Evolutionary conservation across 2,888 invertebrate species (phyloP).

Genomic region (Eupithecia abbreviata): DNA sequence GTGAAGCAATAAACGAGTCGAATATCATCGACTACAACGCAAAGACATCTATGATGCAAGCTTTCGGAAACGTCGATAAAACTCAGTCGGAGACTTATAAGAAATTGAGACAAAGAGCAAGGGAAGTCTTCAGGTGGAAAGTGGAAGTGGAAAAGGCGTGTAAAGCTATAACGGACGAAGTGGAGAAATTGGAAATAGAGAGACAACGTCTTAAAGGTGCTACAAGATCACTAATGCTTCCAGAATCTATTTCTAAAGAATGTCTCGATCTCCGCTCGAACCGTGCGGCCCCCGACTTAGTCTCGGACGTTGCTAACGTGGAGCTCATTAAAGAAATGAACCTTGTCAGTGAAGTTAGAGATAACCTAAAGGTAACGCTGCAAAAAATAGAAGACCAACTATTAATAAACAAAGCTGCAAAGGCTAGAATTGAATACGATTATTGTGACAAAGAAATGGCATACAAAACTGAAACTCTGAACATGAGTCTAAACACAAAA

Average conservation of each 20-base stretch:
- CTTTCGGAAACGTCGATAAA: constrained; percentile 86
- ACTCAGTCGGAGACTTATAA: constrained; percentile 87
- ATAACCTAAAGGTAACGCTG: constrained; percentile 84
- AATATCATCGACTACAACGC: constrained; percentile 85
- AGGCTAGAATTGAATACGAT: constrained; percentile 92
- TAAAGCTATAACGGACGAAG: constrained; percentile 87
- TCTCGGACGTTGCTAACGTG: constrained; percentile 90
- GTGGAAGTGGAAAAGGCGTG: constrained; percentile 88
- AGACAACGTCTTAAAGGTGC: constrained; percentile 87
- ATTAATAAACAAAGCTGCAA: constrained; percentile 89
- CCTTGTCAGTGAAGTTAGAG: constrained; percentile 87
- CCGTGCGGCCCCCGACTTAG: constrained; percentile 88
- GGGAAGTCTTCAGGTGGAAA: constrained; percentile 90
- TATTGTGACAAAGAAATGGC: constrained; percentile 96
- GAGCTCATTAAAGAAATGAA: constrained; percentile 90
- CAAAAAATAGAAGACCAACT: constrained; percentile 88
- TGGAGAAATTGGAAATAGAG: constrained; percentile 87
- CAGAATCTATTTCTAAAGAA: constrained; percentile 90
- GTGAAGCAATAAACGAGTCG: constrained; percentile 79
- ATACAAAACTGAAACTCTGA: constrained; percentile 88
- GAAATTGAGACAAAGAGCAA: constrained; percentile 86
- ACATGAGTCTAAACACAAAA: constrained; percentile 87
- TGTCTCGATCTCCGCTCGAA: constrained; percentile 88
- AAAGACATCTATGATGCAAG: constrained; percentile 85
- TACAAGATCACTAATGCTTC: constrained; percentile 86